Base-by-base conservation (phyloP, 2,888 invertebrate genomes). In the Megastigmus dorsalis region DNA sequence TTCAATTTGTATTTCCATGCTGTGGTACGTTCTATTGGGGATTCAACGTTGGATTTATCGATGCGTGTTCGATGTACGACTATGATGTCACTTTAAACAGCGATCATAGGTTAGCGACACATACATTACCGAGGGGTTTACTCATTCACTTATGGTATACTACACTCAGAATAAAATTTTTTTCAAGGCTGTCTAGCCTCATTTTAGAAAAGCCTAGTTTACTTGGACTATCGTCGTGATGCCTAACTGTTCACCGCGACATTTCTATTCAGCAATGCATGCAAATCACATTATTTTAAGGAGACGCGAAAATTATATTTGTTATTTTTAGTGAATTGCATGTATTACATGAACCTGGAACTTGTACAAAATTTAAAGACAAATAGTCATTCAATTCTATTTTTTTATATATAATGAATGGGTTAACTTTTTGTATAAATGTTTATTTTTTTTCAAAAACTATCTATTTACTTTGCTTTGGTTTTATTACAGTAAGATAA, bases 91-190 rank as follows among this genome's bases (percentile, higher is more conserved):
- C 83, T 77, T 85, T 83, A 84, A 84, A 87, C 88, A 88, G 88
- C 87, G 79, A 84, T 87, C 84, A 87, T 88, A 88, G 88, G 88
- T 88, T 86, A 88, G 87, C 85, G 84, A 79, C 81, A 84, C 80
- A 86, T 81, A 83, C 80, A 84, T 84, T 86, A 84, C 80, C 81
- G 81, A 80, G 83, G 82, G 81, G 52, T 50, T 69, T 69, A 28
- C 43, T 70, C 57, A 30, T 52, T 76, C 74, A 70, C 69, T 76
- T 74, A 57, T 76, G 73, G 76, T 73, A 67, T 69, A 72, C 38
- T 57, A 52, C 50, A 54, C 9, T 69, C 43, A 70, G 15, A 70
- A 48, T 57, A 28, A 57, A 62, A 33, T 70, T 33, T 57, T 9
- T 33, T 63, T 23, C 23, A 48, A 50, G 18, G 23, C 48, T 48